Evolutionary conservation across 2,888 invertebrate species (phyloP), one percentile per base, ranked within the genome.

Genomic region (Meandrusa payeni): DNA sequence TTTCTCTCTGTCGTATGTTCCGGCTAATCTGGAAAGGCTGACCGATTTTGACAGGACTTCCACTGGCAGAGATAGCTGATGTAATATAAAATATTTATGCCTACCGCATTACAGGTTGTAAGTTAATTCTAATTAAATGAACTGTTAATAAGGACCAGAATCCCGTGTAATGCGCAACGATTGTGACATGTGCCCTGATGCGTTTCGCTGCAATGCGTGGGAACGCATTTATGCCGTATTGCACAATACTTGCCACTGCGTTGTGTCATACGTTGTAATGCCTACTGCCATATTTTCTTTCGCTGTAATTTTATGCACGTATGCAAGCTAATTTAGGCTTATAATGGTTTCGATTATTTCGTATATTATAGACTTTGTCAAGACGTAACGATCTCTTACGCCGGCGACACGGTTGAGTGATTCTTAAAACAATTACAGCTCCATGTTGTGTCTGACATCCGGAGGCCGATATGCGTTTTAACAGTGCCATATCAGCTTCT

Each of bases 171-270:
- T 33, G 28, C 36, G 41, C 36, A 17, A 27, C 26, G 32, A 50
- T 40, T 51, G 54, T 51, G 53, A 47, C 51, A 53, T 44, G 32
- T 38, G 43, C 48, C 31, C 39, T 46, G 54, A 52, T 55, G 54
- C 52, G 54, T 52, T 50, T 42, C 36, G 46, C 38, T 54, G 57
- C 52, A 59, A 47, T 43, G 46, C 59, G 59, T 59, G 59, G 54
- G 59, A 59, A 57, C 48, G 37, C 41, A 47, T 47, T 44, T 47
- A 55, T 54, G 47, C 42, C 44, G 48, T 44, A 51, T 54, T 49
- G 49, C 56, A 50, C 50, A 54, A 54, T 49, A 39, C 41, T 39
- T 46, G 47, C 52, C 38, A 13, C 19, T n/a, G 4, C 12, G 29
- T 38, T 51, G 43, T 41, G 44, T 47, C 49, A 42, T 37, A 36